Evolutionary conservation across 2,888 invertebrate genomes (phyloP), one percentile per base, ranked within the genome.

Genomic region (Vannuccia rotundouncinata): DNA sequence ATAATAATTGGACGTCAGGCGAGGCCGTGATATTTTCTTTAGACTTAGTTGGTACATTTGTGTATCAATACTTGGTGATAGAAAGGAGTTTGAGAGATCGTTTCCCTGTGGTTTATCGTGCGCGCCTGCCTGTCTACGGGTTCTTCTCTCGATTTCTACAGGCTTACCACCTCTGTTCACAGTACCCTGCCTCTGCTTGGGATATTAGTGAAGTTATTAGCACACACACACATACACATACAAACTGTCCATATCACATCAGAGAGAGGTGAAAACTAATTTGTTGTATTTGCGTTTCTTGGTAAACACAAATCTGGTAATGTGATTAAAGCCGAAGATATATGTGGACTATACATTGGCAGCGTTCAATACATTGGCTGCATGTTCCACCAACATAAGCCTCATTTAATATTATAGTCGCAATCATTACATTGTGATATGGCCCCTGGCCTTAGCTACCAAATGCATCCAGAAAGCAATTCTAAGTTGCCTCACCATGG

Each of bases 1-100:
- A 66, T 66, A 66, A 66, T 66, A 66, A 66, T 66, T 66, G 66
- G 66, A 66, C 66, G 66, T 66, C 66, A 66, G 66, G 66, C 66
- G 22, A 66, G 13, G 66, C 66, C 66, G 66, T 66, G 66, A 66
- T 66, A 66, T 66, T 66, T 66, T 66, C 66, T 66, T 66, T 66
- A 66, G 66, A 66, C 66, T 66, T 66, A 66, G 66, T 66, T 66
- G 66, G 66, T 66, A 66, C 66, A 66, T 22, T 66, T 22, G 66
- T 66, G 66, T 66, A 66, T 66, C 66, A 66, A 22, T 66, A 66
- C 22, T 66, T 66, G 66, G 22, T 66, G 66, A 66, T 66, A 22
- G 66, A 66, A 66, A 66, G n/a, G 25, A n/a, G 2, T 66, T 22
- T 66, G 66, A 66, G 66, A 22, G 66, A 66, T 66, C 5, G 66